These are phyloP conservation scores for Cossypha polioptera DNA, from an alignment of 2,797 vertebrate genomes.

Conservation along the genomic window DNA sequence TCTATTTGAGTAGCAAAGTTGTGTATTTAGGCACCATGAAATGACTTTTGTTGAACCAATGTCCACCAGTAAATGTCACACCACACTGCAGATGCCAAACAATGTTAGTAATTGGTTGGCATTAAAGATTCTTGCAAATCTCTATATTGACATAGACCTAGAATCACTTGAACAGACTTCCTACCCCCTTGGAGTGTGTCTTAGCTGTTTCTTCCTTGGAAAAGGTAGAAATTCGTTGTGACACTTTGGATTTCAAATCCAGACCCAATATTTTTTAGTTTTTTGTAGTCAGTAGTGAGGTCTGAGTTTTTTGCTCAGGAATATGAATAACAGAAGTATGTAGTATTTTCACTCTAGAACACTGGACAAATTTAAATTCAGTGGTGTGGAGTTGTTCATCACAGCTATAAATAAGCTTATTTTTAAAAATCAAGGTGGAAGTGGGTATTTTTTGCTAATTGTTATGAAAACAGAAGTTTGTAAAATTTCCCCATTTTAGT, in stretches of 20 bases:
- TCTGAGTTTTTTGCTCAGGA: background rate
- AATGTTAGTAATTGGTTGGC: background rate
- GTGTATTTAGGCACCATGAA: background rate
- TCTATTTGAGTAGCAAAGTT: background rate
- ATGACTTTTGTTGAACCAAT: background rate
- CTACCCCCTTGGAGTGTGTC: background rate
- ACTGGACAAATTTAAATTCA: background rate
- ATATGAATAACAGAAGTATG: background rate
- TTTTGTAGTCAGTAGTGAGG: background rate
- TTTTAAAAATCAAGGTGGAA: background rate
- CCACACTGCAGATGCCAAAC: background rate
- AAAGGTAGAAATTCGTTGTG: background rate
- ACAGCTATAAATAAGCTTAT: background rate
- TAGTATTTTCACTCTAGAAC: background rate
- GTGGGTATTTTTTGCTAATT: accelerated
- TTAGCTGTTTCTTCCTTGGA: background rate
- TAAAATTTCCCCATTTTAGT: background rate
- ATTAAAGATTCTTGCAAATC: background rate
- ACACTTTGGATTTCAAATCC: background rate
- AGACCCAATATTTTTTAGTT: background rate
- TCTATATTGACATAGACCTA: background rate
- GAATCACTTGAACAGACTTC: background rate
- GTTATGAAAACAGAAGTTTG: background rate
- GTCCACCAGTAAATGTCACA: background rate
- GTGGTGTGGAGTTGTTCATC: background rate